phyloP scores from a whole-genome alignment of 2,888 invertebrate genomes.

The Catocala nupta region DNA sequence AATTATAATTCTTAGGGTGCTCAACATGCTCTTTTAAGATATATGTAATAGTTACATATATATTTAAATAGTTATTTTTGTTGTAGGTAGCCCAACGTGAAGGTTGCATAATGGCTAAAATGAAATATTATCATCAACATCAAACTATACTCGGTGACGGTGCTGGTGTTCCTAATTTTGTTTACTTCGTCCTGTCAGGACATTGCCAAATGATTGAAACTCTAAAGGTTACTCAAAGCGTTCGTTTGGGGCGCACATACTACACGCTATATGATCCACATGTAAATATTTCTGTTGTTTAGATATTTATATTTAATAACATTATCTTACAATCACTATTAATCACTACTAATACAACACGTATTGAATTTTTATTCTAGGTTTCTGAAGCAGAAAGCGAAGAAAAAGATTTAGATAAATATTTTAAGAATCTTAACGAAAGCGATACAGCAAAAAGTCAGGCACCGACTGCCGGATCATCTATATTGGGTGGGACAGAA shows the following conservation, averaged over 20 bases:
- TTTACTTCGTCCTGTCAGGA: conserved; percentile 88
- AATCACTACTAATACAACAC: too few relatives aligned
- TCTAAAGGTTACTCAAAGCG: conserved; percentile 67
- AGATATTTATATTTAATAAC: too few relatives aligned
- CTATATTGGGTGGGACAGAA: background rate
- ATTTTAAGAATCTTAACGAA: background rate
- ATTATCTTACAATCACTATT: too few relatives aligned
- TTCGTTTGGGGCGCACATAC: conserved; percentile 65
- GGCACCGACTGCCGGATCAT: background rate
- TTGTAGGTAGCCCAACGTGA: conserved; percentile 86
- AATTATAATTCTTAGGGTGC: too few relatives aligned
- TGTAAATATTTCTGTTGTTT: conserved; percentile 56
- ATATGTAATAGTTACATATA: too few relatives aligned
- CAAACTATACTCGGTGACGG: conserved; percentile 87
- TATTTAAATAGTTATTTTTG: conserved; percentile 6
- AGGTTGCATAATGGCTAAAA: conserved; percentile 89
- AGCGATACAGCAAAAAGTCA: background rate
- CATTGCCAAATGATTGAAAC: conserved; percentile 88
- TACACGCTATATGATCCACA: conserved; percentile 82
- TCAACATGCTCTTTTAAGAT: too few relatives aligned
- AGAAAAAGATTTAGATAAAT: background rate
- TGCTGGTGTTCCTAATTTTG: conserved; percentile 77
- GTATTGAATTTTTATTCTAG: conserved; percentile 1
- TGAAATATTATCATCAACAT: conserved; percentile 85
- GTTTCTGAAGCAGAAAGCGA: background rate